Conservation (phyloP, 1,140 invertebrate species). For the Cotesia typhae region DNA sequence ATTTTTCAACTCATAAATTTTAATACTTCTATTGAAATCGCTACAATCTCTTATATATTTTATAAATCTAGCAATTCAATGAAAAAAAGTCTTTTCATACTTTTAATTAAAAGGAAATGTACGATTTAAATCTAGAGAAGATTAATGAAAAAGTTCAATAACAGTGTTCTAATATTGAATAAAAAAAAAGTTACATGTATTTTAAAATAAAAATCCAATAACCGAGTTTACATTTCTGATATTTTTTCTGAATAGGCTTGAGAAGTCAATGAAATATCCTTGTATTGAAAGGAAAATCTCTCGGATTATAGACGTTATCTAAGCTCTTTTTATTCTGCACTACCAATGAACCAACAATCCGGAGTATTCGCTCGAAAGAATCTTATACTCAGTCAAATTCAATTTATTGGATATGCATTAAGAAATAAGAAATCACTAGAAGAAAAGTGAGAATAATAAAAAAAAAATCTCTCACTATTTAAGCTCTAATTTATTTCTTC, state of each 20-base stretch:
- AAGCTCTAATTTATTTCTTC: slow-evolving; percentile 5
- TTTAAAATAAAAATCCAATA: slow-evolving; percentile 12
- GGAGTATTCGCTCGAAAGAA: slow-evolving; percentile 9
- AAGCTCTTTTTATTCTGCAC: slow-evolving; percentile 1
- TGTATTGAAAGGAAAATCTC: slow-evolving; percentile 25
- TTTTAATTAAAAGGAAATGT: too few species aligned
- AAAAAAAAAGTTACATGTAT: not conserved
- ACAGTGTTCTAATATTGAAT: not conserved
- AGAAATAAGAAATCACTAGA: too few species aligned
- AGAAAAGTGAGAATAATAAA: not conserved
- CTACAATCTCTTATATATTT: too few species aligned
- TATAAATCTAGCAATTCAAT: too few species aligned
- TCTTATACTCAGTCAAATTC: slow-evolving; percentile 21
- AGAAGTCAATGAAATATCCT: slow-evolving; percentile 16
- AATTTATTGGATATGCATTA: not conserved
- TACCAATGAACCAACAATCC: slow-evolving; percentile 6
- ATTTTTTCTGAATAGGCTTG: slow-evolving; percentile 10
- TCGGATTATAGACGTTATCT: slow-evolving; percentile 20
- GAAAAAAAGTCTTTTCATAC: too few species aligned
- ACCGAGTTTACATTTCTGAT: slow-evolving; percentile 4
- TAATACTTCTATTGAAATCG: too few species aligned
- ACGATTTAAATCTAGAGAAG: too few species aligned
- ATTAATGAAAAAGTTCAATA: too few species aligned
- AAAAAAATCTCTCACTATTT: not conserved
- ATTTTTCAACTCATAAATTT: too few species aligned